Evolutionary conservation across 2,888 invertebrate species (phyloP), one percentile per base, ranked within the genome.

Genomic region (Orchesella flavescens): DNA sequence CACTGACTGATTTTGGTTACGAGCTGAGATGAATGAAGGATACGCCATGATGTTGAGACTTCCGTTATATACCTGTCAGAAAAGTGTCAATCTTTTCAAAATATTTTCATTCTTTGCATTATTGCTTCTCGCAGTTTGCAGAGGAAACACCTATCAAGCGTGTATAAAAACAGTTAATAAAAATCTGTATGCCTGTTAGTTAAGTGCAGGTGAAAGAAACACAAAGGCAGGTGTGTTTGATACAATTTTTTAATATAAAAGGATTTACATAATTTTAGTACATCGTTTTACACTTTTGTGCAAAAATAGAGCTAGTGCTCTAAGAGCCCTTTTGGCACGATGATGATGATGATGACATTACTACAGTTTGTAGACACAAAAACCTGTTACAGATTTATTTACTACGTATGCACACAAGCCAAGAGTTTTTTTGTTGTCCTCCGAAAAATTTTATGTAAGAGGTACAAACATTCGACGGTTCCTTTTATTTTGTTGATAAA

Each of bases 11-110:
- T 66, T 44, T 9, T 66, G 65, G 17, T 53, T 63, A 23, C 12
- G 23, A 59, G 65, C 19, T 75, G 55, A 65, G 53, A n/a, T 44
- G 43, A 34, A n/a, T 43, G 44, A 66, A 46, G 59, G 77, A 69
- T 77, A 77, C 77, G 69, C 77, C 61, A 77, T 55, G 66, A 68
- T 69, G 61, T 69, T 69, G 61, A 53, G 46, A 63, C 79, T 79
- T 79, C 71, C 79, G 79, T 79, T 79, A 79, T 34, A 34, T 34
- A 34, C 49, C 79, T 79, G 71, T 72, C 72, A 72, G 71, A 72
- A 71, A 72, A 79, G 71, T 79, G 79, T 79, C 79, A 79, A 79
- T 72, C 55, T 55, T 69, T 68, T 69, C 77, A 72, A 72, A 79
- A 78, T 71, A 71, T 61, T 9, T 12, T 5, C 21, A 5, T 24